phyloP scores from a whole-genome alignment of 2,113 vertebrate species.

The Xenotilapia leptura region DNA sequence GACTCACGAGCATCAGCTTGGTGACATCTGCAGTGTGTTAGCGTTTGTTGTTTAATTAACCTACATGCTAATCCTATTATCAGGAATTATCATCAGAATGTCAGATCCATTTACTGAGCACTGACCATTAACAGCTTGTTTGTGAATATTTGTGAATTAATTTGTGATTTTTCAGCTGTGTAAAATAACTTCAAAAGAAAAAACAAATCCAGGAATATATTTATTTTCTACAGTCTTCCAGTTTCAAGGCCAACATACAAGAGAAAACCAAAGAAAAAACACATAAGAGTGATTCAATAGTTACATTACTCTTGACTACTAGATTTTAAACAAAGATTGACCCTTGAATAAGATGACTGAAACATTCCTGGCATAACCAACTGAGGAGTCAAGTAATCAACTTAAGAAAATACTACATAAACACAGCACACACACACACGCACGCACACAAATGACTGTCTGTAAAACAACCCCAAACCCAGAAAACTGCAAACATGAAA shows the following conservation, averaged over 20 bases:
- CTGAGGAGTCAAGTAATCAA: background rate
- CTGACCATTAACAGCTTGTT: background rate
- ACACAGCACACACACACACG: background rate
- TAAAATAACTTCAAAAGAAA: background rate
- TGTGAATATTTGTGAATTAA: background rate
- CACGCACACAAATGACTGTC: background rate
- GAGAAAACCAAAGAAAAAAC: background rate
- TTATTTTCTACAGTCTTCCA: conserved; percentile 49
- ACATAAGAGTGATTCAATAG: background rate
- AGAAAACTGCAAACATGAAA: conserved; percentile 43
- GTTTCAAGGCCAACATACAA: conserved; percentile 9
- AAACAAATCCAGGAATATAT: background rate
- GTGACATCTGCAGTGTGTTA: conserved; percentile 14
- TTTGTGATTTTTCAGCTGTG: background rate
- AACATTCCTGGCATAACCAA: background rate
- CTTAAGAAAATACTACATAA: background rate
- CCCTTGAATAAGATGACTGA: background rate
- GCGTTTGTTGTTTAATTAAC: conserved; percentile 23
- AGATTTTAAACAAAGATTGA: background rate
- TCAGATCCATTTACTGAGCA: background rate
- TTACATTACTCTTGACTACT: background rate
- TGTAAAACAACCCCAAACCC: conserved; percentile 29
- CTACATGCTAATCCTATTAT: conserved; percentile 11
- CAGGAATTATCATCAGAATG: background rate
- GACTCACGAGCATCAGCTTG: background rate